Conservation (phyloP, 1,140 invertebrate species). For the Zelostemma sp. region DNA sequence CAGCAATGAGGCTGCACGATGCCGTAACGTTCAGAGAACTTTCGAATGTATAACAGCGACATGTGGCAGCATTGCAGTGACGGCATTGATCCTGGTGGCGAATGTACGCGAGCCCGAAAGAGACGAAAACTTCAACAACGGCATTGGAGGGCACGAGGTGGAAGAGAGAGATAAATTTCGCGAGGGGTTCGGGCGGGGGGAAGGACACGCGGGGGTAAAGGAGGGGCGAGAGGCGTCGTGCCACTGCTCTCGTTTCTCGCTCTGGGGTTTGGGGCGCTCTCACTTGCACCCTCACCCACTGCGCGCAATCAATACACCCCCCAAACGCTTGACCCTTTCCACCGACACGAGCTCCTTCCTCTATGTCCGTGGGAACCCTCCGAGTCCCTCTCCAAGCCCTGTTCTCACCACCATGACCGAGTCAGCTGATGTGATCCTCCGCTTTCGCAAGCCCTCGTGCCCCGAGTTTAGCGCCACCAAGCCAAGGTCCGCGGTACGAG, state of each 20-base stretch:
- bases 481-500: conserved; percentile 48
- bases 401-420: conserved; percentile 25
- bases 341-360: conserved; percentile 19
- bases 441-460: conserved; percentile 32
- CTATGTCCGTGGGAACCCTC: neutral
- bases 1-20: neutral
- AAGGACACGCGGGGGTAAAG: conserved; percentile 7
- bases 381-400: conserved; percentile 3
- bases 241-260: conserved; percentile 41
- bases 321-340: conserved; percentile 20
- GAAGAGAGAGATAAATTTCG: conserved; percentile 1
- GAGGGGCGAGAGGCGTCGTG: conserved; percentile 21
- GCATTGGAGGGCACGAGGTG: conserved; percentile 4
- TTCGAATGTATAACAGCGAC: conserved; percentile 9
- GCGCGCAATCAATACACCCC: conserved; percentile 59
- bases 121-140: conserved; percentile 15
- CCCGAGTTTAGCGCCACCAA: conserved; percentile 39
- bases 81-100: conserved; percentile 49
- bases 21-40: conserved; percentile 3
- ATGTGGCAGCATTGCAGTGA: conserved; percentile 48
- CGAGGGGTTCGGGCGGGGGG: conserved; percentile 5
- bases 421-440: conserved; percentile 51
- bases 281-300: conserved; percentile 43
- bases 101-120: conserved; percentile 26
- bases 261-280: conserved; percentile 26